A percentile compares a stretch with the other conserved stretches of the same genome.
phyloP scores from a whole-genome alignment of 2,888 invertebrate genomes.

The Andrena haemorrhoa region DNA sequence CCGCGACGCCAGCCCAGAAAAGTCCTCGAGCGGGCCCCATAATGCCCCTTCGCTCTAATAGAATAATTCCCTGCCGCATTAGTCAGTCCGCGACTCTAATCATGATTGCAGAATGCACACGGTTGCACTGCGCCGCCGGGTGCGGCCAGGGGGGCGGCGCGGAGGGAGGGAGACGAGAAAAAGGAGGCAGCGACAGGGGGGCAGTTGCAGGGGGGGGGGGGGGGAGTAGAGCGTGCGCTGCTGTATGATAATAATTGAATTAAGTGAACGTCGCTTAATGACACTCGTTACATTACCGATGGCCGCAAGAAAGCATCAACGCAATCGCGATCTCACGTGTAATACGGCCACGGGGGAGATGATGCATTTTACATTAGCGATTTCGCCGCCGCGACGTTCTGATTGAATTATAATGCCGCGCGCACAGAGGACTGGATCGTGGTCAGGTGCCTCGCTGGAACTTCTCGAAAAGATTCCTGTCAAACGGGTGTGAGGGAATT shows the following conservation, averaged over 20 bases:
- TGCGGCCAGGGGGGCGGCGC: background rate
- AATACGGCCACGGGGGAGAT: constrained; percentile 27
- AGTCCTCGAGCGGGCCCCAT: constrained; percentile 58
- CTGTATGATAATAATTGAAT: constrained; percentile 72
- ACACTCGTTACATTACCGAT: constrained; percentile 70
- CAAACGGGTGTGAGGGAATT: constrained; percentile 11
- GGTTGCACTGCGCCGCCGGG: constrained; percentile 30
- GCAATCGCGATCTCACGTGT: constrained; percentile 67
- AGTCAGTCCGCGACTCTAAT: constrained; percentile 69
- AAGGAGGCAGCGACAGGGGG: background rate
- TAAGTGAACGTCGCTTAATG: constrained; percentile 72
- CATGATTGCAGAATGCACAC: constrained; percentile 70
- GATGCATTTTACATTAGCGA: constrained; percentile 56
- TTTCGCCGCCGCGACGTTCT: constrained; percentile 25
- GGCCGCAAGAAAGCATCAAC: constrained; percentile 54
- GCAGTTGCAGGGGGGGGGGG: background rate
- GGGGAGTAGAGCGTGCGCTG: constrained; percentile 6
- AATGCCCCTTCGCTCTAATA: constrained; percentile 70
- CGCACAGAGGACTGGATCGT: constrained; percentile 3
- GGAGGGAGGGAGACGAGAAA: background rate
- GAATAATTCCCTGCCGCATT: constrained; percentile 72
- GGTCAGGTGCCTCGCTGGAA: background rate
- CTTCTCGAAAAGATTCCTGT: constrained; percentile 14
- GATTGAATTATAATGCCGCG: constrained; percentile 42
- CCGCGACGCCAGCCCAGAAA: constrained; percentile 57